phyloP scores from a whole-genome alignment of 2,113 vertebrate genomes.

The Ivindomyrus marchei region DNA sequence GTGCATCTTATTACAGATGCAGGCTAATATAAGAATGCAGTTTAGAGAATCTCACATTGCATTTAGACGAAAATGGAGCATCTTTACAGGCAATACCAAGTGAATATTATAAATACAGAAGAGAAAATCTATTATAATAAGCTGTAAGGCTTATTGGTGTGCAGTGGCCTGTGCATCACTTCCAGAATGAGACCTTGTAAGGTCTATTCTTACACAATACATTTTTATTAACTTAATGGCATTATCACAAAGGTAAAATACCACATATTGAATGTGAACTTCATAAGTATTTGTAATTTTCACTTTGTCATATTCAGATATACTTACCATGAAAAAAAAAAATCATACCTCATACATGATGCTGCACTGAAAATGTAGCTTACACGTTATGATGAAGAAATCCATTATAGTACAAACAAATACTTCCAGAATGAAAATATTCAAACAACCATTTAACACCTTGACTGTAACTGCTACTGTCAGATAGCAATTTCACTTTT shows the following conservation, averaged over 20 bases:
- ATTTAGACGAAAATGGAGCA: not conserved
- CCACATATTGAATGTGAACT: not conserved
- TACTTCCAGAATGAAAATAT: not conserved
- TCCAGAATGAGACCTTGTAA: slow-evolving; percentile 1
- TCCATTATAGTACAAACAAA: not conserved
- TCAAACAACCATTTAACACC: not conserved
- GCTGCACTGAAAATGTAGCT: not conserved
- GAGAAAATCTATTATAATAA: not conserved
- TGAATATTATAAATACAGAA: not conserved
- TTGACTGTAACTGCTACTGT: slow-evolving; percentile 13
- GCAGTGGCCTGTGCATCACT: not conserved
- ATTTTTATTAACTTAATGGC: not conserved
- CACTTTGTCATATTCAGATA: not conserved
- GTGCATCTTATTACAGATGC: not conserved
- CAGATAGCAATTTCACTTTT: not conserved
- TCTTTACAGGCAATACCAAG: not conserved
- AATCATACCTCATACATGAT: not conserved
- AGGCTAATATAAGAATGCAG: not conserved
- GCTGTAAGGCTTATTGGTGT: not conserved
- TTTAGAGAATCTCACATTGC: not conserved
- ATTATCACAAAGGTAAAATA: not conserved
- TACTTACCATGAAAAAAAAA: slow-evolving; percentile 1
- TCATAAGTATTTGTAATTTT: not conserved
- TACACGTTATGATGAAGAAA: not conserved
- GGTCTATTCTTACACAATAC: not conserved